Evolutionary conservation across 2,888 invertebrate genomes (phyloP).

Genomic region (Gibbula magus): DNA sequence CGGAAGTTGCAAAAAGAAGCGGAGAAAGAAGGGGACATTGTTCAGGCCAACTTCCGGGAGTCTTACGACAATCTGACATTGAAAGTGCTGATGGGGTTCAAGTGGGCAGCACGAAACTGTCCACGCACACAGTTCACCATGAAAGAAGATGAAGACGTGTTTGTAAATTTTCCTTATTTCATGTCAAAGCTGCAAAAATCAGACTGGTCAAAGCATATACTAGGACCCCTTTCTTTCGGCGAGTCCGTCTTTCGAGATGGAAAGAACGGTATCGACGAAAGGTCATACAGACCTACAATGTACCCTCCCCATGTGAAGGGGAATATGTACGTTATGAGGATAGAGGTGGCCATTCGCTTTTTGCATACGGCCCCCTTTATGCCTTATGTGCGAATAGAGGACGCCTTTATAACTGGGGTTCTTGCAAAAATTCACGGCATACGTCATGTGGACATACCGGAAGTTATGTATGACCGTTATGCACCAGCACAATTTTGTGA

Average conservation of each 20-base stretch:
- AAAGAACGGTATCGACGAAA: slow-evolving; percentile 43
- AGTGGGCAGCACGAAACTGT: slow-evolving; percentile 66
- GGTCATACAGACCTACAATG: slow-evolving; percentile 40
- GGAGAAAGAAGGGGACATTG: slow-evolving; percentile 42
- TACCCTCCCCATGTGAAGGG: slow-evolving; percentile 55
- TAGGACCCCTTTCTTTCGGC: neutral
- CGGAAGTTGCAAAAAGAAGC: slow-evolving; percentile 21
- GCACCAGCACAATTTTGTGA: neutral
- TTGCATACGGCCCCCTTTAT: slow-evolving; percentile 49
- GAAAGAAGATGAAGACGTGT: slow-evolving; percentile 70
- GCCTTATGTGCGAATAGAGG: slow-evolving; percentile 58
- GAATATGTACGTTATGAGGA: slow-evolving; percentile 53
- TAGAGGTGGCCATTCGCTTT: slow-evolving; percentile 44
- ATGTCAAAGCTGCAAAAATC: slow-evolving; percentile 15
- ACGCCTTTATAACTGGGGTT: slow-evolving; percentile 59
- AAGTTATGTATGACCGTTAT: neutral
- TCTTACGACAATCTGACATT: slow-evolving; percentile 68
- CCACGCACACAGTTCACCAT: slow-evolving; percentile 59
- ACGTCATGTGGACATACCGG: neutral
- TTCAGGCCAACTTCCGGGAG: slow-evolving; percentile 60
- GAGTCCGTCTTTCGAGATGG: slow-evolving; percentile 42
- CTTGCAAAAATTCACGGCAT: slow-evolving; percentile 41
- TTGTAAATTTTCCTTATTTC: slow-evolving; percentile 73
- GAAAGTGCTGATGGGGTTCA: slow-evolving; percentile 66
- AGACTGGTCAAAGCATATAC: neutral